Conservation (phyloP, 2,888 invertebrate species). For the Chymomyza fuscimana region DNA sequence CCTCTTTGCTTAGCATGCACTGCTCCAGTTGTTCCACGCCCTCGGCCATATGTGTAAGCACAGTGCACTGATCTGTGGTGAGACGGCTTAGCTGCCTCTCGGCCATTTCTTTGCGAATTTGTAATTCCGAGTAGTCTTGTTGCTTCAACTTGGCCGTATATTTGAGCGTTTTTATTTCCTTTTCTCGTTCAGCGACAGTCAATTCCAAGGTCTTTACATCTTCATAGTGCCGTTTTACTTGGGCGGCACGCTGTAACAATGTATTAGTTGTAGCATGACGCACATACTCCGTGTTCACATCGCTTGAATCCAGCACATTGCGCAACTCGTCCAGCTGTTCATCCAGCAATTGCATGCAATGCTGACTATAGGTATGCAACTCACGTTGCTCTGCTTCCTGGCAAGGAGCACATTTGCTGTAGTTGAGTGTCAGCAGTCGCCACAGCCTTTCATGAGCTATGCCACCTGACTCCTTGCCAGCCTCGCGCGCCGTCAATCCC, state of each 20-base stretch:
- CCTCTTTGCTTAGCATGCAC: constrained; percentile 89
- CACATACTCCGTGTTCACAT: constrained; percentile 79
- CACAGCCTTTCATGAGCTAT: constrained; percentile 84
- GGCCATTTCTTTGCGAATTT: constrained; percentile 92
- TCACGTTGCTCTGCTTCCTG: constrained; percentile 51
- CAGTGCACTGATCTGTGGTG: constrained; percentile 74
- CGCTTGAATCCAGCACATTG: constrained; percentile 86
- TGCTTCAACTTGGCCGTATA: constrained; percentile 93
- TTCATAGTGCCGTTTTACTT: constrained; percentile 94
- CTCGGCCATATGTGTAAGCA: constrained; percentile 52
- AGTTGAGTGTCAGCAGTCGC: constrained; percentile 83
- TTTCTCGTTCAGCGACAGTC: constrained; percentile 93
- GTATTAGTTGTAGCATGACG: constrained; percentile 84
- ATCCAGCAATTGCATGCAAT: constrained; percentile 79
- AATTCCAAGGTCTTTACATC: constrained; percentile 92
- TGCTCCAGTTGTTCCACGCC: constrained; percentile 87
- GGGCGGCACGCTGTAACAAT: constrained; percentile 89
- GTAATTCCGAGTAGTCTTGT: constrained; percentile 94
- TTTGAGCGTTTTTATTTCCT: constrained; percentile 93
- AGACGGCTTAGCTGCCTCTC: constrained; percentile 90
- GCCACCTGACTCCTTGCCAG: constrained; percentile 81
- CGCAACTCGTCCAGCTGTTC: constrained; percentile 83
- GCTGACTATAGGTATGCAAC: constrained; percentile 50
- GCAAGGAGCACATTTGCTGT: constrained; percentile 74
- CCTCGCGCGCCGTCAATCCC: constrained; percentile 82